phyloP scores from a whole-genome alignment of 2,113 vertebrate species.

The Pollimyrus isidori region DNA sequence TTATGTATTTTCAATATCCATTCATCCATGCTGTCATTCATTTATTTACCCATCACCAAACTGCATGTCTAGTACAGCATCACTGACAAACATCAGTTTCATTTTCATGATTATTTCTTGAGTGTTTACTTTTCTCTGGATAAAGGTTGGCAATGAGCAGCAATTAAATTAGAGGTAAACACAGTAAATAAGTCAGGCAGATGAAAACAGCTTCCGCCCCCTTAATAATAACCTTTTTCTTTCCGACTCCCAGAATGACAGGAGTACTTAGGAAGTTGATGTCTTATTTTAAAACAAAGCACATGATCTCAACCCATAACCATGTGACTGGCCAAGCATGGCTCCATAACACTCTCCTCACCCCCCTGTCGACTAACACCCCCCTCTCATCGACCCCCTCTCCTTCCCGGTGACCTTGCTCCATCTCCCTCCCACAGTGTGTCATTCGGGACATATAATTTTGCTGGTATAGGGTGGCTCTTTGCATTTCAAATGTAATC shows the following conservation, averaged over 20 bases:
- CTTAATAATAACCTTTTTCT: neutral
- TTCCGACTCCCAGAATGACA: neutral
- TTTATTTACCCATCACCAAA: neutral
- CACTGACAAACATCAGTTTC: neutral
- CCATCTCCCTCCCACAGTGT: neutral
- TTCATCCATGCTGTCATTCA: neutral
- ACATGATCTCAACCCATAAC: neutral
- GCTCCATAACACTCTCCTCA: neutral
- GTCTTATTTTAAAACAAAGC: neutral
- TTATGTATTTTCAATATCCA: neutral
- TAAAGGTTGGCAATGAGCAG: neutral
- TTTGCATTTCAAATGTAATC: constrained; percentile 16
- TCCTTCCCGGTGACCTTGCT: neutral
- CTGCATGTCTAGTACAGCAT: neutral
- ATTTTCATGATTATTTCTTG: neutral
- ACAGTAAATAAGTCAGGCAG: neutral
- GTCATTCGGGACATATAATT: neutral
- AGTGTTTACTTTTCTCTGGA: neutral
- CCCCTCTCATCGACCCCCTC: neutral
- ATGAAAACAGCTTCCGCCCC: neutral
- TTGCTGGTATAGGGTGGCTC: neutral
- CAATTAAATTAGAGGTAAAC: neutral
- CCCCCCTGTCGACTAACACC: too few species aligned
- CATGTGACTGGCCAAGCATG: neutral
- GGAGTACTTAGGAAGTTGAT: neutral